Evolutionary conservation across 2,113 vertebrate species (phyloP), one percentile per base, ranked within the genome.

Genomic region (Brienomyrus longianalis): DNA sequence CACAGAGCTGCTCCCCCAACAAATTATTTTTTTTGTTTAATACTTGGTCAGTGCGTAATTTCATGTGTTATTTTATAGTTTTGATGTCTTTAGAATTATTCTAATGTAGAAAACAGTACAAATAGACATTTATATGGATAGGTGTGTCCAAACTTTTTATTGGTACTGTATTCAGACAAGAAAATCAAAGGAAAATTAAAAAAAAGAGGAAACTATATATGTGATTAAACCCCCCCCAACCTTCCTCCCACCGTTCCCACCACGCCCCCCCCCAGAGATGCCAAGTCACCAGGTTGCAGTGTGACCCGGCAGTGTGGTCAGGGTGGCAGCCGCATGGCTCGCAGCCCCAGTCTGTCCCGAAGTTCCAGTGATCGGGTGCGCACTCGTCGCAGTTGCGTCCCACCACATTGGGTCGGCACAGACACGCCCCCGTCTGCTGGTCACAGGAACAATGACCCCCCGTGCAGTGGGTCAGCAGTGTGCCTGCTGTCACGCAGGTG

Each of bases 301-400:
- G 88, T 0, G 70, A 59, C 10, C 94, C 94, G 66, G 95, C 62
- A 51, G 96, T 87, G 0, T 94, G 96, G 0, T 80, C 92, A 0
- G 90, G 92, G 89, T 96, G 90, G 70, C 97, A 98, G 90, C 50
- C 83, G 0, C 97, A 98, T 0, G 95, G 92, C 91, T 97, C 92
- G 0, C 97, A 98, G 90, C 97, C 97, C n/a, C 3, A 1, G 0
- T 92, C 84, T 0, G 91, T 94, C 0, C 97, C 96, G 0, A 96
- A 95, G 90, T 93, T 97, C 97, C 97, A 98, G 94, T 97, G 96
- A 88, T 97, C 92, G 0, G 93, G 66, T 8, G 93, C 93, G 0
- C 97, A 97, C 91, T 83, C 93, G 92, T 97, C 96, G 2, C 97
- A 98, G 94, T 93, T 96, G 91, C 89, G 93, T 9, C 96, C 97